These are phyloP conservation scores for Parazoanthus atlanticus DNA, from an alignment of 92 coral and sea anemone species.

Conservation along the genomic window DNA sequence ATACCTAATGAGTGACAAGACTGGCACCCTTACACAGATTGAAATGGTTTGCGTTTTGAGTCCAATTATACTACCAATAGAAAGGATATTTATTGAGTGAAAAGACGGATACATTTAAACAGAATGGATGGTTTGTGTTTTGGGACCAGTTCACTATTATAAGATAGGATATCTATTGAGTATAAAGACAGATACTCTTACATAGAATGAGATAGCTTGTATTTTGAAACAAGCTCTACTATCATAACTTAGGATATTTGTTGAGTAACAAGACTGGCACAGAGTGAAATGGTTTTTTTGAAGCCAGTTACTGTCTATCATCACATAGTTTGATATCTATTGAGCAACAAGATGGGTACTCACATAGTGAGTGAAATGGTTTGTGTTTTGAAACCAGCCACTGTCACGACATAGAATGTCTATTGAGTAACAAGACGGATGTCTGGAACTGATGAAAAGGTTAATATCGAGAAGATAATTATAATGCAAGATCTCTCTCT, in stretches of 20 bases:
- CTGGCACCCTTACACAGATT: slow-evolving; percentile 96
- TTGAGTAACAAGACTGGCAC: neutral
- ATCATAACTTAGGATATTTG: neutral
- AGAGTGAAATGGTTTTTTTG: neutral
- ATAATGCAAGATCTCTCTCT: no score
- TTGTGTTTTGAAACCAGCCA: neutral
- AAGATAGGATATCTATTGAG: slow-evolving; percentile 74
- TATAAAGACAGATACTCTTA: slow-evolving; percentile 95
- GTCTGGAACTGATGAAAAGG: neutral
- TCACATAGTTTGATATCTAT: slow-evolving; percentile 74
- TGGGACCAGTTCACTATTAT: neutral
- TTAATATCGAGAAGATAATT: no score
- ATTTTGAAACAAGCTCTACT: neutral
- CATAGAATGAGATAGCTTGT: slow-evolving; percentile 97
- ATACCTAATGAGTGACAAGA: slow-evolving; percentile 92
- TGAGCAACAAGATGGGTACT: slow-evolving; percentile 97
- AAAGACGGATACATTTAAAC: slow-evolving; percentile 95
- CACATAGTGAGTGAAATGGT: slow-evolving; percentile 86
- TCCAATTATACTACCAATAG: neutral
- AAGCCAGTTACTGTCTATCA: no score
- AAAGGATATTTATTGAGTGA: no score
- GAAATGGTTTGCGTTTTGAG: slow-evolving; percentile 75
- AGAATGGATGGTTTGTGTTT: slow-evolving; percentile 89
- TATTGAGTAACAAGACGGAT: neutral
- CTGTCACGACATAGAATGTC: neutral